These are phyloP conservation scores for Epizoanthus stellaris DNA, from an alignment of 92 coral and sea anemone genomes.

Conservation along the genomic window DNA sequence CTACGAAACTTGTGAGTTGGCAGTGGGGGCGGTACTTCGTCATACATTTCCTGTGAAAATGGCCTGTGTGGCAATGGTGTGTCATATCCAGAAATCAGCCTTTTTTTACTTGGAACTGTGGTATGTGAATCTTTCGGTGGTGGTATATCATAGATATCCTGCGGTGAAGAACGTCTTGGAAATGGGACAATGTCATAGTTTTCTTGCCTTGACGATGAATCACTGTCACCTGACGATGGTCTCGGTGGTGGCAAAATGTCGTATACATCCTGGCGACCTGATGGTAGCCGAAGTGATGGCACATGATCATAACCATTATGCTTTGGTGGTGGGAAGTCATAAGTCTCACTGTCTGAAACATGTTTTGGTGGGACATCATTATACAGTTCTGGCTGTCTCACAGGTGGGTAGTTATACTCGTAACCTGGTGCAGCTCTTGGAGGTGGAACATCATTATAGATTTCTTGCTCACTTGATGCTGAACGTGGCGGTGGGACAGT, in stretches of 20 bases:
- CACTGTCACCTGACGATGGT: constrained; percentile 45
- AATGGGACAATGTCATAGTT: constrained; percentile 68
- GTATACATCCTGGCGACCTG: constrained; percentile 61
- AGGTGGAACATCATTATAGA: constrained; percentile 54
- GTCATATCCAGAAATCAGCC: not conserved
- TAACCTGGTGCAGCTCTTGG: constrained; percentile 13
- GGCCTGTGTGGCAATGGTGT: constrained; percentile 2
- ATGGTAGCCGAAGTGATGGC: constrained; percentile 16
- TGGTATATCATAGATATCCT: constrained; percentile 5
- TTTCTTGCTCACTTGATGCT: constrained; percentile 18
- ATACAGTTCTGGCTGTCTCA: constrained; percentile 30
- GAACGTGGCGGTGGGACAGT: constrained; percentile 67
- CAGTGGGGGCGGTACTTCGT: constrained; percentile 53
- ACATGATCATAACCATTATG: constrained; percentile 48
- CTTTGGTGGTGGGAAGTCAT: constrained; percentile 21
- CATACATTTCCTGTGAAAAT: constrained; percentile 63
- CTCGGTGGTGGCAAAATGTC: constrained; percentile 71
- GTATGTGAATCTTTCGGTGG: constrained; percentile 6
- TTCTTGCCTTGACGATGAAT: constrained; percentile 40
- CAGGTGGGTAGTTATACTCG: not conserved
- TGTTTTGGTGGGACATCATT: constrained; percentile 60
- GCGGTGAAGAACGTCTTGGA: constrained; percentile 42
- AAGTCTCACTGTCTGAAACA: constrained; percentile 49
- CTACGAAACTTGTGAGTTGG: constrained; percentile 34
- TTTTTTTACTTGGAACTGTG: constrained; percentile 27